Percentiles rank a stretch among this genome's conserved stretches.
Conservation (phyloP, 2,797 vertebrate genomes). For the Microchirus variegatus region DNA sequence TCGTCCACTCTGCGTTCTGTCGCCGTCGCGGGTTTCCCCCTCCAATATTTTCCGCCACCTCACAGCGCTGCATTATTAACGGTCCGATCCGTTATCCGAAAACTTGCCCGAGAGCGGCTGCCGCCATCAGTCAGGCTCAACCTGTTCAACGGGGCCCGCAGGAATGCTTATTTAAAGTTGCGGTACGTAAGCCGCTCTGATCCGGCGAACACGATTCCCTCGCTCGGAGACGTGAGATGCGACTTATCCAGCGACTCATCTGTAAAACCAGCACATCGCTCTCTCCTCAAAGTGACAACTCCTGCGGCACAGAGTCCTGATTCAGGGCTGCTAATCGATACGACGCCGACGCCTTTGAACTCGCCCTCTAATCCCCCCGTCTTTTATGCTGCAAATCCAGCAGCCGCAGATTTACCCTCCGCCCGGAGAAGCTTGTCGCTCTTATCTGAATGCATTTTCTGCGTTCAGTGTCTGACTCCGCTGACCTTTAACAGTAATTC, state of each 20-base stretch:
- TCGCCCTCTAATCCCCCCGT: conserved; percentile 69
- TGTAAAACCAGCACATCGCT: conserved; percentile 54
- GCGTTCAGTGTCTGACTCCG: conserved; percentile 76
- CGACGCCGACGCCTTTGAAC: conserved; percentile 71
- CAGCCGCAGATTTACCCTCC: conserved; percentile 63
- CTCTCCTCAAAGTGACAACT: conserved; percentile 55
- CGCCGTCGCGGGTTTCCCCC: too few relatives aligned
- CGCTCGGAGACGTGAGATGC: conserved; percentile 46
- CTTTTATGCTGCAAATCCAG: conserved; percentile 70
- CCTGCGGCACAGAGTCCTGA: conserved; percentile 50
- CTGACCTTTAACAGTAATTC: conserved; percentile 82
- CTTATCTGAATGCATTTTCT: conserved; percentile 76
- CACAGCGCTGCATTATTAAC: conserved; percentile 37
- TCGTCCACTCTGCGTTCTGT: conserved; percentile 6
- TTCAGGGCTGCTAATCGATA: conserved; percentile 80
- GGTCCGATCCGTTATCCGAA: conserved; percentile 32
- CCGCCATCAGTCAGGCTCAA: conserved; percentile 54
- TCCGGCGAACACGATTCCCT: conserved; percentile 66
- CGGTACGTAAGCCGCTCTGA: conserved; percentile 60
- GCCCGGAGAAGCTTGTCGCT: conserved; percentile 66
- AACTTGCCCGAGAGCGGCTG: conserved; percentile 35
- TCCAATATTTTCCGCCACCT: conserved; percentile 45
- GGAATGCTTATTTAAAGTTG: conserved; percentile 71
- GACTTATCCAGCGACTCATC: conserved; percentile 66
- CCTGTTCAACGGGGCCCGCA: conserved; percentile 67